phyloP scores from a whole-genome alignment of 2,797 vertebrate genomes.

The Gouania willdenowi region DNA sequence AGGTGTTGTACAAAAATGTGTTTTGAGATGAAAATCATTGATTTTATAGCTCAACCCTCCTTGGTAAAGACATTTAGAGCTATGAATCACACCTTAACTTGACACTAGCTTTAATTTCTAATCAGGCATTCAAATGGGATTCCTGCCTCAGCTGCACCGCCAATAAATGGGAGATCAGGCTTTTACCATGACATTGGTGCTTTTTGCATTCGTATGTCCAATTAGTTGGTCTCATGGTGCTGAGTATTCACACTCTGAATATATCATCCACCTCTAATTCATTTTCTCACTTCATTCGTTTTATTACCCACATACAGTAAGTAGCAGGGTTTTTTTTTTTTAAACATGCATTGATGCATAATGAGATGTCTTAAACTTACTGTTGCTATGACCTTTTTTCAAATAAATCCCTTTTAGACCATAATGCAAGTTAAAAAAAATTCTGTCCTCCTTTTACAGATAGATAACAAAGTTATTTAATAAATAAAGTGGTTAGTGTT shows the following conservation, averaged over 20 bases:
- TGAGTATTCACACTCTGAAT: constrained; percentile 51
- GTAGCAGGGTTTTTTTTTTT: constrained; percentile 18
- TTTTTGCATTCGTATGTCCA: constrained; percentile 67
- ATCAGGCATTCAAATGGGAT: constrained; percentile 67
- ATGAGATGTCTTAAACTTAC: too few relatives aligned
- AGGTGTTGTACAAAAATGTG: constrained; percentile 30
- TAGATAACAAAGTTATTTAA: too few relatives aligned
- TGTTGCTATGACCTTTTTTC: too few relatives aligned
- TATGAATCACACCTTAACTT: constrained; percentile 61
- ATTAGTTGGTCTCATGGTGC: constrained; percentile 61
- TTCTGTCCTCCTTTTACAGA: too few relatives aligned
- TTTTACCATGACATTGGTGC: constrained; percentile 65
- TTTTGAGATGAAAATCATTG: constrained; percentile 41
- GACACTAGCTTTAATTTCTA: constrained; percentile 66
- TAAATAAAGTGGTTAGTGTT: too few relatives aligned
- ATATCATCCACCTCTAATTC: constrained; percentile 48
- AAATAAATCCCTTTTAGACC: too few relatives aligned
- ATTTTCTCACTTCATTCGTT: constrained; percentile 33
- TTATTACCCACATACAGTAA: constrained; percentile 9
- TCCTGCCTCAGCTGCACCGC: constrained; percentile 20
- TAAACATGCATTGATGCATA: too few relatives aligned
- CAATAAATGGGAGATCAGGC: constrained; percentile 61
- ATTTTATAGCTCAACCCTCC: constrained; percentile 46
- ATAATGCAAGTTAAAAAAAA: too few relatives aligned
- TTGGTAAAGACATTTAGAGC: constrained; percentile 48